Evolutionary conservation across 2,888 invertebrate genomes (phyloP).

Genomic region (Heteropelma amictum): DNA sequence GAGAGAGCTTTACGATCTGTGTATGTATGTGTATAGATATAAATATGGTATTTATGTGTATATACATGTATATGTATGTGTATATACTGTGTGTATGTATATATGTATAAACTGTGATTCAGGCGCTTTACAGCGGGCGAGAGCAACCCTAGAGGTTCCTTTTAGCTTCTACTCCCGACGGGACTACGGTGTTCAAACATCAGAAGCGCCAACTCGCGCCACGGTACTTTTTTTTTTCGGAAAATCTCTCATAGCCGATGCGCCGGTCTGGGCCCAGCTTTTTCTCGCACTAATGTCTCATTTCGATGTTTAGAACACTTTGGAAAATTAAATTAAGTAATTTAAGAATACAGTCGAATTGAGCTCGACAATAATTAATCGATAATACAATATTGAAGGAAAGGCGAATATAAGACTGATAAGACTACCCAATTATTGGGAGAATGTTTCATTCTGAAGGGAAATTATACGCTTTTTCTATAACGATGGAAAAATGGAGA

Average conservation of each 20-base stretch:
- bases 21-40: constrained; percentile 14
- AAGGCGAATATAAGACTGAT: too few relatives aligned
- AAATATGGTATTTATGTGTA: constrained; percentile 7
- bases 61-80: too few relatives aligned
- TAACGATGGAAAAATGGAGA: too few relatives aligned
- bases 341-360: neutral
- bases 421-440: too few relatives aligned
- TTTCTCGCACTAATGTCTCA: neutral
- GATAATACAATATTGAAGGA: too few relatives aligned
- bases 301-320: neutral
- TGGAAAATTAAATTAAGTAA: constrained; percentile 9
- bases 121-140: constrained; percentile 12
- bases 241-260: constrained; percentile 30
- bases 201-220: constrained; percentile 42
- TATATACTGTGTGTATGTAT: constrained; percentile 5
- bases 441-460: too few relatives aligned
- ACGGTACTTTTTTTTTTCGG: constrained; percentile 35
- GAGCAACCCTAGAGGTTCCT: constrained; percentile 51
- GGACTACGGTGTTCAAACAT: constrained; percentile 65
- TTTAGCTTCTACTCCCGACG: constrained; percentile 58
- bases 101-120: constrained; percentile 11
- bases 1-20: constrained; percentile 8
- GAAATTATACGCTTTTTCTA: too few relatives aligned
- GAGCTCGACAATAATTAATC: too few relatives aligned
- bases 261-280: constrained; percentile 9